Evolutionary conservation across 2,113 vertebrate genomes (phyloP), one percentile per base, ranked within the genome.

Genomic region (Eudyptes chrysolophus): DNA sequence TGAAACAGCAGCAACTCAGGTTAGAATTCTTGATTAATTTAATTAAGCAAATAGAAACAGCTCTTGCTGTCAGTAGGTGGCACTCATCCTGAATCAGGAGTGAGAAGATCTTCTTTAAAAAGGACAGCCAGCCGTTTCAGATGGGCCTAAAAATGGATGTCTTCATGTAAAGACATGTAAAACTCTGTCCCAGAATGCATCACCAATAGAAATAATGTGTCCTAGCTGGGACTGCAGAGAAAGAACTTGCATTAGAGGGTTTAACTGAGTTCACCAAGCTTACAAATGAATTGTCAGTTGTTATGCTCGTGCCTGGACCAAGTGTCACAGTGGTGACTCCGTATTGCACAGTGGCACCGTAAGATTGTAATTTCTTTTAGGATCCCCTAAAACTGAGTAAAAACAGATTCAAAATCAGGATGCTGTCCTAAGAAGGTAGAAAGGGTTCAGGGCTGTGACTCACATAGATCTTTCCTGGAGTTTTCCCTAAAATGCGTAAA

Each of bases 1-100:
- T 79, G 46, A 76, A 65, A 46, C 12, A 83, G 11, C 5, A 57
- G 13, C 27, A 89, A 1, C 46, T 60, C 6, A 6, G 34, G 22
- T 60, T 57, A 74, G 16, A 61, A 62, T 71, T 82, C 68, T 32
- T 55, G 55, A 81, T 66, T 1, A 61, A 62, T 92, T 79, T 87
- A 81, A 76, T 44, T 60, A 51, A 65, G 29, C 54, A 60, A 79
- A 76, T 32, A 78, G 74, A 90, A 91, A 10, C 44, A 79, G 40
- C 22, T 85, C 34, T 81, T 80, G 49, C 57, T n/a, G 84, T 82
- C 94, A 69, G 69, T 54, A 94, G 86, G n/a, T 92, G 95, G 68
- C 85, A 86, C 44, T 87, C 5, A 1, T 76, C 77, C 40, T 19
- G 60, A 90, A 64, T 46, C 30, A 72, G 46, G 38, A 52, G 22